Base-by-base conservation (phyloP, 2,113 vertebrate genomes). In the Percina caprodes region DNA sequence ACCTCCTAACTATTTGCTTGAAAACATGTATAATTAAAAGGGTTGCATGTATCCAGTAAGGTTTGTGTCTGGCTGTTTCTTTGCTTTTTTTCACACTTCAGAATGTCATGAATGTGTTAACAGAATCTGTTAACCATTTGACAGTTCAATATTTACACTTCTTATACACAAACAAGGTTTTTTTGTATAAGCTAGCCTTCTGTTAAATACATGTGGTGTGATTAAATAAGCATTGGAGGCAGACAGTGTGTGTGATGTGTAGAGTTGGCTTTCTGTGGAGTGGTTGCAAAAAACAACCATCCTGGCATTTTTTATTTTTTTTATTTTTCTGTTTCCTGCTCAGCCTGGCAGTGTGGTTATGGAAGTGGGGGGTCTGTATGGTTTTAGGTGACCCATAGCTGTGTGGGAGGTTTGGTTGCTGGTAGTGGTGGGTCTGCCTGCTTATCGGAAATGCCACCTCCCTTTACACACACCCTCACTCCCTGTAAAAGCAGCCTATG, bases 341-440 rank as follows among this genome's bases (percentile, higher is more conserved):
- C 67, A 65, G 70, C 46, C 30, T 80, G 73, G 75, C 66, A 18
- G 54, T 35, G 84, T 6, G 79, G 63, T 76, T 55, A 9, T 80
- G 67, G 78, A 62, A 54, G 73, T 83, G 77, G 89, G 82, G 85
- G 90, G 85, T 86, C 86, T 35, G 35, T 54, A 86, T 35, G 90
- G 89, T 87, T 88, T 79, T 69, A 90, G 79, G 84, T 91, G 90
- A 89, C 91, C 91, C 72, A 49, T 48, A 70, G 73, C 87, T 90
- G 89, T 88, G 90, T 92, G 90, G 90, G 92, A 92, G 91, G 91
- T 89, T 90, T 78, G 69, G 77, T 71, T 71, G 77, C 73, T 74
- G 79, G 83, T 78, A 26, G 88, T 4, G 69, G 83, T 72, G 85
- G 84, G 82, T 84, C 89, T 81, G 86, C 82, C 70, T 69, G 84